Conservation (phyloP, 2,888 invertebrate genomes). For the Agrochola macilenta region DNA sequence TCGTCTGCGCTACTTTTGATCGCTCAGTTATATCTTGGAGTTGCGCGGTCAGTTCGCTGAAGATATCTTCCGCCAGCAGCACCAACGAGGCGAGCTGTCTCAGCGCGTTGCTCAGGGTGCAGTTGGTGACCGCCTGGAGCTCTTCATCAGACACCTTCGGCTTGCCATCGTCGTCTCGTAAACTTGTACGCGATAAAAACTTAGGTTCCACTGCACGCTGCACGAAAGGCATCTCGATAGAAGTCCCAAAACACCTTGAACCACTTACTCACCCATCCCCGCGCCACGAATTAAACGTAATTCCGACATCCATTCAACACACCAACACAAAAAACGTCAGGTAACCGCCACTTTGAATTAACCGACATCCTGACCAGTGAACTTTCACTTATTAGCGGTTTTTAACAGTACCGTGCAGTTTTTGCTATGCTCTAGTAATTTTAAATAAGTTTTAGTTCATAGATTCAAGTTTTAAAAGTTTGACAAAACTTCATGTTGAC, state of each 20-base stretch:
- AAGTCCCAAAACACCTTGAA: constrained; percentile 77
- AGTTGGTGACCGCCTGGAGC: constrained; percentile 96
- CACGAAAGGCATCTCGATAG: constrained; percentile 95
- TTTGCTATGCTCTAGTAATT: constrained; percentile 68
- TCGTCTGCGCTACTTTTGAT: constrained; percentile 92
- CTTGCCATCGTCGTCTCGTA: constrained; percentile 91
- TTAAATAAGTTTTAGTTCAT: constrained; percentile 74
- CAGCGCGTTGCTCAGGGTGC: constrained; percentile 95
- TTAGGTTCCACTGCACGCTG: constrained; percentile 96
- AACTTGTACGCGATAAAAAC: constrained; percentile 93
- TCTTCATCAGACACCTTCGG: constrained; percentile 93
- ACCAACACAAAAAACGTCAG: constrained; percentile 90
- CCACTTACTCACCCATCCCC: constrained; percentile 87
- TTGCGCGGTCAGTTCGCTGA: constrained; percentile 94
- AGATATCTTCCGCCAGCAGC: constrained; percentile 95
- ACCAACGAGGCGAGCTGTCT: constrained; percentile 96
- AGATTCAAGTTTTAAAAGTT: constrained; percentile 81
- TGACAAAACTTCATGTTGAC: constrained; percentile 82
- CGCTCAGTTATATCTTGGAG: constrained; percentile 94
- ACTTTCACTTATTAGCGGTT: constrained; percentile 81
- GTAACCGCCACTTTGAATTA: constrained; percentile 91
- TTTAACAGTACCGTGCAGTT: constrained; percentile 70
- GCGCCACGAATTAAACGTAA: constrained; percentile 86
- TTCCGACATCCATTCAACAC: constrained; percentile 89
- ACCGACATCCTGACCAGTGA: constrained; percentile 89